Conservation (phyloP, 2,113 vertebrate species). For the Clarias macrocephalus region DNA sequence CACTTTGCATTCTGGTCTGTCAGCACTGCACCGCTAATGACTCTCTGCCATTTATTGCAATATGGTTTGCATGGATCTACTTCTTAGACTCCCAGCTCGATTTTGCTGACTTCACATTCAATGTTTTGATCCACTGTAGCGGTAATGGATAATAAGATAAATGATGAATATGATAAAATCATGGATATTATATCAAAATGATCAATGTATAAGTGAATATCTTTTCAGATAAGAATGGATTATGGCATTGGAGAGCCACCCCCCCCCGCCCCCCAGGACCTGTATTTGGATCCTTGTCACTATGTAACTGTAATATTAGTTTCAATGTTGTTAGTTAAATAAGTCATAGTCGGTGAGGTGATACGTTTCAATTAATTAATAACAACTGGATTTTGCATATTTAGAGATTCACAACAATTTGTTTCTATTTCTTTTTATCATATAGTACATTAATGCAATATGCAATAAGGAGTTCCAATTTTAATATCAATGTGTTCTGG, state of each 20-base stretch:
- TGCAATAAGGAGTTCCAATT: background rate
- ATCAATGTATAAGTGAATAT: background rate
- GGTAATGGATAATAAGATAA: background rate
- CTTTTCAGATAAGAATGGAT: background rate
- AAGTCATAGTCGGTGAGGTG: background rate
- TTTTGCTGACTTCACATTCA: background rate
- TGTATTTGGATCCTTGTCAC: background rate
- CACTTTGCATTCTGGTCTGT: constrained; percentile 45
- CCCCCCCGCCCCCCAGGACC: no score
- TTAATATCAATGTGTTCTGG: background rate
- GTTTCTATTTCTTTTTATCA: background rate
- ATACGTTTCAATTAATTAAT: background rate
- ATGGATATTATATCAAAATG: no score
- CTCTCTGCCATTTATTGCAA: background rate
- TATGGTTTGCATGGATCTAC: background rate
- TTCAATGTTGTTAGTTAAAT: background rate
- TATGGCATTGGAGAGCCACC: background rate
- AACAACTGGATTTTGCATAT: background rate
- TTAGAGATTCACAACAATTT: no score
- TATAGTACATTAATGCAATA: background rate
- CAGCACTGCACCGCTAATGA: constrained; percentile 22
- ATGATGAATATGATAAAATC: background rate
- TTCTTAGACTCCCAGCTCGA: background rate
- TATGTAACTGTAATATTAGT: background rate
- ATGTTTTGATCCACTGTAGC: background rate